Conservation (phyloP, 2,888 invertebrate genomes). For the Ganaspis brasiliensis region DNA sequence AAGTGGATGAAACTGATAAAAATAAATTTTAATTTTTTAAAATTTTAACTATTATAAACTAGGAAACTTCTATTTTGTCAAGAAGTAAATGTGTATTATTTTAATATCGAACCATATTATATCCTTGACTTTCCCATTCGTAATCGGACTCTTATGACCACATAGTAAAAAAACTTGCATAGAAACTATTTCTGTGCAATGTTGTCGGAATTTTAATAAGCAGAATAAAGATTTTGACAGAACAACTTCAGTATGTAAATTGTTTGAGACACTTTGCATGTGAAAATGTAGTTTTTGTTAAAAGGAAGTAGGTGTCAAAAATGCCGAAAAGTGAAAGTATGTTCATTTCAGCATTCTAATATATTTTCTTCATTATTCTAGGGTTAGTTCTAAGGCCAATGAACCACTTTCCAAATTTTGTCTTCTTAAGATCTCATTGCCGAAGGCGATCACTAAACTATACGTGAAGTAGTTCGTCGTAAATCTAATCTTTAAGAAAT, state of each 20-base stretch:
- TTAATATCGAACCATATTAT: too few species aligned
- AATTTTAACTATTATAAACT: too few species aligned
- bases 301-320: constrained; percentile 21
- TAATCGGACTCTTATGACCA: too few species aligned
- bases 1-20: too few species aligned
- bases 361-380: constrained; percentile 15
- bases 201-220: too few species aligned
- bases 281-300: neutral
- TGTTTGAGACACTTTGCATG: neutral
- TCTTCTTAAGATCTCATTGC: neutral
- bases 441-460: neutral
- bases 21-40: too few species aligned
- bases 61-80: too few species aligned
- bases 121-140: too few species aligned
- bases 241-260: neutral
- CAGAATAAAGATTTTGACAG: neutral
- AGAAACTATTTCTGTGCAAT: too few species aligned
- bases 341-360: neutral
- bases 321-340: constrained; percentile 21
- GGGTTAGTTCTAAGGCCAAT: neutral
- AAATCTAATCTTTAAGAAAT: neutral
- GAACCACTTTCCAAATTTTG: constrained; percentile 17
- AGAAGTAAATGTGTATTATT: too few species aligned
- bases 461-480: neutral
- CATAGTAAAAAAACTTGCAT: too few species aligned